Conservation (phyloP, 2,113 vertebrate genomes). For the Theristicus caerulescens region DNA sequence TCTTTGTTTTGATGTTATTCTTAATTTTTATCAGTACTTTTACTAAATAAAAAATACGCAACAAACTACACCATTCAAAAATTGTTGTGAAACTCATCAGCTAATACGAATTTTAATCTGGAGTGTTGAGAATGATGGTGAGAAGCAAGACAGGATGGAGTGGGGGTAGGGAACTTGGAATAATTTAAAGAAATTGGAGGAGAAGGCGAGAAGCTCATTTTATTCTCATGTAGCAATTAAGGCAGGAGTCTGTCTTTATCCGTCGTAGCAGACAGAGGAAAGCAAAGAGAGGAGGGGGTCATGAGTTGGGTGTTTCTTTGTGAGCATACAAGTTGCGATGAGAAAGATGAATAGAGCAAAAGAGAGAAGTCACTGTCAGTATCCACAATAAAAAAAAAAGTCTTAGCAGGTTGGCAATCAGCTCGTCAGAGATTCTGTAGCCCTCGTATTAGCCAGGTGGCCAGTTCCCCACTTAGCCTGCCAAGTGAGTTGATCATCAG, state of each 20-base stretch:
- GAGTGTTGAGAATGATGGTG: neutral
- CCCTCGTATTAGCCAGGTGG: constrained; percentile 56
- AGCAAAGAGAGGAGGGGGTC: neutral
- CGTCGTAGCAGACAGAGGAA: neutral
- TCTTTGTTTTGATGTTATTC: neutral
- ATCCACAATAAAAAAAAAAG: neutral
- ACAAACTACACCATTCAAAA: neutral
- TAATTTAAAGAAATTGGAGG: neutral
- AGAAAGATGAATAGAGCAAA: neutral
- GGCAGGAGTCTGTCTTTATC: neutral
- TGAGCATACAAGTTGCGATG: neutral
- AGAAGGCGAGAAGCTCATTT: neutral
- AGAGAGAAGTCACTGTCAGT: neutral
- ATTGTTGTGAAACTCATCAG: neutral
- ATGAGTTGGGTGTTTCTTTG: neutral
- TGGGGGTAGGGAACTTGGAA: neutral
- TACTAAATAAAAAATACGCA: neutral
- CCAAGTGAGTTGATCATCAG: neutral
- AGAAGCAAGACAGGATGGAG: neutral
- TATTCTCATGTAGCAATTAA: neutral
- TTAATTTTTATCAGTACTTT: neutral
- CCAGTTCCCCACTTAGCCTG: constrained; percentile 50
- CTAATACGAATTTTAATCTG: neutral
- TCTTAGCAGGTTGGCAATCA: neutral
- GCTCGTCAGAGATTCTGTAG: neutral